These are phyloP conservation scores for Aphelenchoides bicaudatus DNA, from an alignment of 2,888 invertebrate species.

Conservation along the genomic window DNA sequence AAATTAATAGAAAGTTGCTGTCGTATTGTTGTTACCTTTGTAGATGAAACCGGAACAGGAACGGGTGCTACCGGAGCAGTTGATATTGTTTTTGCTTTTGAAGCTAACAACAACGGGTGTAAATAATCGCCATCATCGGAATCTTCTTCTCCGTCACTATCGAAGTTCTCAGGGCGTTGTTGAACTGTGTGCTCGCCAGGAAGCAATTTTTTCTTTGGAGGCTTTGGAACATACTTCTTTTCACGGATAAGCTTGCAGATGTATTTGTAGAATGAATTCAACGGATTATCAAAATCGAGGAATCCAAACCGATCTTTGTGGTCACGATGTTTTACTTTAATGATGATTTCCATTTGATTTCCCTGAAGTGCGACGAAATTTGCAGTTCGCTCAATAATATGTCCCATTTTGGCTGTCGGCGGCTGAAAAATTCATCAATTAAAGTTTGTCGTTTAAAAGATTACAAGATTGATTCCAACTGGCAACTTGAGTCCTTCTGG, in stretches of 20 bases:
- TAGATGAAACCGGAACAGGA: background rate
- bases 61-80: background rate
- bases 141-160: slow-evolving; percentile 25
- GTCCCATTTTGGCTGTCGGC: slow-evolving; percentile 41
- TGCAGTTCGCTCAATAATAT: slow-evolving; percentile 85
- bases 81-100: no score
- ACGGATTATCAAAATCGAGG: slow-evolving; percentile 76
- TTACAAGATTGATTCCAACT: slow-evolving; percentile 67
- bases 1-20: background rate
- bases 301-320: slow-evolving; percentile 72
- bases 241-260: slow-evolving; percentile 62
- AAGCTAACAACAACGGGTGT: slow-evolving; percentile 72
- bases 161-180: slow-evolving; percentile 1
- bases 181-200: slow-evolving; percentile 12
- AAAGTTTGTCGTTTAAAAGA: background rate
- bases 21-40: no score
- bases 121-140: slow-evolving; percentile 68
- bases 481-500: slow-evolving; percentile 75
- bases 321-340: slow-evolving; percentile 84
- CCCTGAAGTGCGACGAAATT: slow-evolving; percentile 71
- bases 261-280: slow-evolving; percentile 85
- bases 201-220: slow-evolving; percentile 19
- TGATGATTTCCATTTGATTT: slow-evolving; percentile 93
- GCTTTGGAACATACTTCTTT: slow-evolving; percentile 59
- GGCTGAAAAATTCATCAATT: slow-evolving; percentile 42